Evolutionary conservation across 2,113 vertebrate genomes (phyloP).

Genomic region (Podarcis cretensis): DNA sequence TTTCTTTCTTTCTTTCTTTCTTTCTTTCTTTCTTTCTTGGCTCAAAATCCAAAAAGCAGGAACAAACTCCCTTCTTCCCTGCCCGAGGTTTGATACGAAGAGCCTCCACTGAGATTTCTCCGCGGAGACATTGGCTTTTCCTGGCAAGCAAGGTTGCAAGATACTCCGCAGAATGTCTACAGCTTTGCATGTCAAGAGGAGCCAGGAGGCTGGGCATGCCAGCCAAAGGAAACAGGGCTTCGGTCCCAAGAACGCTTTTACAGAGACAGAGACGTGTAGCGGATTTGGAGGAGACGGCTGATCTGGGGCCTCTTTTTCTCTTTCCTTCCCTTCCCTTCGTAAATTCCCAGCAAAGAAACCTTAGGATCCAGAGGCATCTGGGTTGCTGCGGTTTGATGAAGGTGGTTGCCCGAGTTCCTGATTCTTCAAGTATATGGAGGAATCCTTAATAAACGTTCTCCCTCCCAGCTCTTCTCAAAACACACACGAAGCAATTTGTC

Average conservation of each 20-base stretch:
- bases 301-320: conserved; percentile 13
- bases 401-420: conserved; percentile 51
- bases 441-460: neutral
- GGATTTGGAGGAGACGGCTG: conserved; percentile 49
- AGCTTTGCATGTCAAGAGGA: conserved; percentile 65
- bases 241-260: conserved; percentile 69
- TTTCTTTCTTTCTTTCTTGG: neutral
- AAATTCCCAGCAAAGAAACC: conserved; percentile 29
- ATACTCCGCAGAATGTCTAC: conserved; percentile 69
- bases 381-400: conserved; percentile 51
- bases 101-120: conserved; percentile 64
- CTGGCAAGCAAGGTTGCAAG: conserved; percentile 71
- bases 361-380: conserved; percentile 51
- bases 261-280: conserved; percentile 53
- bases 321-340: neutral
- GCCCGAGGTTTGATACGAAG: conserved; percentile 43
- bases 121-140: conserved; percentile 72
- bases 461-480: neutral
- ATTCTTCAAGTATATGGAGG: conserved; percentile 33
- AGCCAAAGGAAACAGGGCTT: conserved; percentile 79
- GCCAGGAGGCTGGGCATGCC: conserved; percentile 67
- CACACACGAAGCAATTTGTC: conserved; percentile 46
- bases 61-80: conserved; percentile 43
- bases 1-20: too few species aligned
- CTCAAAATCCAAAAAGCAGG: conserved; percentile 51